Conservation (phyloP, 2,888 invertebrate species). For the Sussaba pulchella region DNA sequence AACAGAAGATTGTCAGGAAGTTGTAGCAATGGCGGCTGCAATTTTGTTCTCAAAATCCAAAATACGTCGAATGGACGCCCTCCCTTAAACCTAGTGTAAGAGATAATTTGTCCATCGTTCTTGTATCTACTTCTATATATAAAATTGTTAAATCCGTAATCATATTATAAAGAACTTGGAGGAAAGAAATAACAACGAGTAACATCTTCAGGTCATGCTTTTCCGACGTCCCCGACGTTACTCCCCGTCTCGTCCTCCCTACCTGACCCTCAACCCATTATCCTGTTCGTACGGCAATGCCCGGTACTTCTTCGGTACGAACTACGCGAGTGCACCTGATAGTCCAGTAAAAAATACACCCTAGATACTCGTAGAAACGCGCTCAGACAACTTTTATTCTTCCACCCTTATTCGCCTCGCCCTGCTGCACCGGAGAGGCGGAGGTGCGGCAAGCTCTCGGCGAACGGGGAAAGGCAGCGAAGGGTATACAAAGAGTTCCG, state of each 20-base stretch:
- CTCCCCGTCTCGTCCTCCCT: too few species aligned
- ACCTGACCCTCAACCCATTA: too few species aligned
- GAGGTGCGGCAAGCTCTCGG: slow-evolving; percentile 33
- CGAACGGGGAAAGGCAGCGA: slow-evolving; percentile 37
- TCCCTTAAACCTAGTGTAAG: too few species aligned
- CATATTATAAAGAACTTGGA: slow-evolving; percentile 64
- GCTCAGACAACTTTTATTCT: slow-evolving; percentile 77
- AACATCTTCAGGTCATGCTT: not conserved
- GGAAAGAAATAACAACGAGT: slow-evolving; percentile 60
- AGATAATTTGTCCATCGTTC: not conserved
- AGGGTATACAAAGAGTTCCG: slow-evolving; percentile 63
- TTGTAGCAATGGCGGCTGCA: not conserved
- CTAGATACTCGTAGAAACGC: slow-evolving; percentile 72
- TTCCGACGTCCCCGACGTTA: too few species aligned
- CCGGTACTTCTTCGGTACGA: slow-evolving; percentile 63
- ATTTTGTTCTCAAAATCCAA: not conserved
- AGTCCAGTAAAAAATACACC: slow-evolving; percentile 75
- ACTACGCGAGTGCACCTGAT: slow-evolving; percentile 73
- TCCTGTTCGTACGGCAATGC: slow-evolving; percentile 34
- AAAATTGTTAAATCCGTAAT: slow-evolving; percentile 7
- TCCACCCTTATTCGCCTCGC: slow-evolving; percentile 54
- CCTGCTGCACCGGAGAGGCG: slow-evolving; percentile 8
- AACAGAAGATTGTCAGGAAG: too few species aligned
- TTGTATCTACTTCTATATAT: not conserved
- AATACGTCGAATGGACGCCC: too few species aligned